Base-by-base conservation (phyloP, 2,888 invertebrate genomes). In the Clitarchus hookeri region DNA sequence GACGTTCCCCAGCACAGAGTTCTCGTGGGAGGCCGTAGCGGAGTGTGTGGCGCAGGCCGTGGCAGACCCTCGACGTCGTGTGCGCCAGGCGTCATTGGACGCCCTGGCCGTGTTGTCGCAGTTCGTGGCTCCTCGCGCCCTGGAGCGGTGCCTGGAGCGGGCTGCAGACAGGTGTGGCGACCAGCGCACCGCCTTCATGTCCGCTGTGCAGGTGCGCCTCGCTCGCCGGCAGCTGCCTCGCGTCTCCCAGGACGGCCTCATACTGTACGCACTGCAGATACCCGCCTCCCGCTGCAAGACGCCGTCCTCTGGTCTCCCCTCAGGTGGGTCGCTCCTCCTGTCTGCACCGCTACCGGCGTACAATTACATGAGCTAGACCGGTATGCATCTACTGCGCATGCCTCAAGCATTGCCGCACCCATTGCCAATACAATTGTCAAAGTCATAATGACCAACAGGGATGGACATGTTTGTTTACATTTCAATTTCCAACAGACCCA, bases 31-130 rank as follows among this genome's bases (percentile, higher is more conserved):
- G 89, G 13, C 89, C 92, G 90, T 93, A 91, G 86, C 87, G 44
- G 93, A 94, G 0, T 92, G 92, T 0, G 93, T 53, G 85, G 86
- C 78, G 48, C 48, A 54, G 92, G 93, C 0, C 92, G 93, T 91
- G 26, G 89, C 89, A 90, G 95, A 95, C 90, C 94, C 94, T 88
- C 97, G 95, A 89, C 94, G 95, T 90, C 94, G 94, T 89, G 98
- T 95, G 88, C 94, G 94, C 89, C 97, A 94, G 92, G 97, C 94
- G 88, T 96, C 94, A 86, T 93, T 97, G 85, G 97, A 97, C 91
- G 95, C 96, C 54, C 91, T 97, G 84, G 96, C 97, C 0, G 95
- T 96, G 44, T 91, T 97, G 80, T 96, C 96, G 4, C 96, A 96
- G 91, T 94, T 96, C 86, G 92, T 95, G 88, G 94, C 94, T 0